These are phyloP conservation scores for Pangasius macronema DNA, from an alignment of 2,797 vertebrate species.

Conservation along the genomic window DNA sequence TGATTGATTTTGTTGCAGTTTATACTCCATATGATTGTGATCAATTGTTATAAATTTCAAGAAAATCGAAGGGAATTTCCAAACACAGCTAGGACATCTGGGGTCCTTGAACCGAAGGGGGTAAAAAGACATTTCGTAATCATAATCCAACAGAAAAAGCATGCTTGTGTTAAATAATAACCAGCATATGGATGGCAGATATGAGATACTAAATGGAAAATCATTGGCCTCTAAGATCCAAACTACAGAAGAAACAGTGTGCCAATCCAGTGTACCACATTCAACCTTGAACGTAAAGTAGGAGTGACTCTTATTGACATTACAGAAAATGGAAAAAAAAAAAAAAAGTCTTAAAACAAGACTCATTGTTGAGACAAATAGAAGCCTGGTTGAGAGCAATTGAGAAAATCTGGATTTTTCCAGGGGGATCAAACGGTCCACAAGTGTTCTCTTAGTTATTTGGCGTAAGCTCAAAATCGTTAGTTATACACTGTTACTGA, in stretches of 20 bases:
- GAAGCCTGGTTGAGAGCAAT: not conserved
- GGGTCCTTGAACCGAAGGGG: not conserved
- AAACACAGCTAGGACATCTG: not conserved
- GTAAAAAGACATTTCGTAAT: not conserved
- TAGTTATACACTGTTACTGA: not conserved
- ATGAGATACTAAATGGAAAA: not conserved
- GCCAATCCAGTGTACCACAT: not conserved
- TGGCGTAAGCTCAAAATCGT: not conserved
- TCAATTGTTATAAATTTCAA: not conserved
- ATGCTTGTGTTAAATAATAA: not conserved
- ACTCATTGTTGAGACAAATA: not conserved
- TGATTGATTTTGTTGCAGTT: not conserved
- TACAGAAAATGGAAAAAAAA: not conserved
- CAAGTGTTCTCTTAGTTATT: slow-evolving; percentile 7
- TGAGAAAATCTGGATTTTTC: not conserved
- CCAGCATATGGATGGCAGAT: not conserved
- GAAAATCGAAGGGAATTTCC: not conserved
- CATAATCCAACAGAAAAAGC: not conserved
- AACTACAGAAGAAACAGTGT: not conserved
- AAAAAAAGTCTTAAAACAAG: not conserved
- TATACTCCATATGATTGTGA: not conserved
- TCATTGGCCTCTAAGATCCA: not conserved
- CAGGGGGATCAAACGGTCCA: not conserved
- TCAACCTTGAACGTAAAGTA: not conserved
- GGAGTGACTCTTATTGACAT: not conserved